Base-by-base conservation (phyloP, 2,797 vertebrate species). In the Lophura swinhoii region DNA sequence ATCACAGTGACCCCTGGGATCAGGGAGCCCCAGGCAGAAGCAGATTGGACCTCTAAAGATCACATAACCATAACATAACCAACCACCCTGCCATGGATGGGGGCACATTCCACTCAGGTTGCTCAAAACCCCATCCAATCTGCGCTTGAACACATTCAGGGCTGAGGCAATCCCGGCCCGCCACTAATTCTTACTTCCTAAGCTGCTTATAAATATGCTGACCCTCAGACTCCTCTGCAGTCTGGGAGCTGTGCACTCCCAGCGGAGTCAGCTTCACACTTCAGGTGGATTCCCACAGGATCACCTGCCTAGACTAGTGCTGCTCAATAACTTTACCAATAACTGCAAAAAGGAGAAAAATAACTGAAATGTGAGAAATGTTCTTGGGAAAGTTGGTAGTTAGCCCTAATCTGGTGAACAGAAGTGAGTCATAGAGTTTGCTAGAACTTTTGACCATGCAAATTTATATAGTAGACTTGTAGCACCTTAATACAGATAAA, bases 391-490 rank as follows among this genome's bases (percentile, higher is more conserved):
- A 56, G 26, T 24, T 24, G 71, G 35, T 46, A 37, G n/a, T 37
- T 70, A 73, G 22, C 8, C n/a, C 13, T 39, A 43, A 15, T 18
- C 67, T 80, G 7, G 9, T 10, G n/a, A 77, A 71, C 71, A 89
- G 44, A 71, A 26, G 3, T 21, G 41, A 69, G 18, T 20, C 0
- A 0, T 53, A 37, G 28, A 79, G 37, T 33, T 76, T 10, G 0
- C 58, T 58, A 51, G 10, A 68, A 29, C 10, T 86, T 76, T 74
- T 71, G 51, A 71, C 49, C 76, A 18, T 24, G 31, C 14, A 4
- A 56, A 68, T 64, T 53, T 28, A 26, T 43, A 60, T 49, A 46
- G 10, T 53, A 41, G 20, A 41, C 33, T 53, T 51, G 67, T 53
- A 70, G 37, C 6, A 31, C 18, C 28, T 39, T 14, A 53, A 31